Evolutionary conservation across 2,888 invertebrate species (phyloP), one percentile per base, ranked within the genome.

Genomic region (Clepsis dumicolana): DNA sequence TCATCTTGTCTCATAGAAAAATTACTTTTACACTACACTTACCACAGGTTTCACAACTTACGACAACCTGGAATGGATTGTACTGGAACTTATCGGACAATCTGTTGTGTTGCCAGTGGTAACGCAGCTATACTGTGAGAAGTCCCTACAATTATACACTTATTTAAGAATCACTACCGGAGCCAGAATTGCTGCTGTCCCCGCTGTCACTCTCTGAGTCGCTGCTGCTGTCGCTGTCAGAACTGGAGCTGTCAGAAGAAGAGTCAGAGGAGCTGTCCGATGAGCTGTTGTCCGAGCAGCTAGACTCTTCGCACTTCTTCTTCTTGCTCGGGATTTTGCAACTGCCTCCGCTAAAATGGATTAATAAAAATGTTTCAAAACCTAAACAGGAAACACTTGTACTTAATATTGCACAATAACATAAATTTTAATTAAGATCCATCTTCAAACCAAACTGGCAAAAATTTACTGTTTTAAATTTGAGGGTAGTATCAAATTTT

Each of bases 301-400:
- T 86, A 0, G 84, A 81, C 14, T 76, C 75, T 1, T 74, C 73
- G 41, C 86, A 85, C 77, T 88, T 91, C 83, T 91, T 91, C 81
- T 91, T 91, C 82, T 91, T 91, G 70, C 79, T 85, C 1, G 91
- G 87, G 66, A 90, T 78, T 77, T 89, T 88, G 83, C 90, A 90
- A 71, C 82, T 83, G 5, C 88, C 88, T 71, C 85, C 85, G 79
- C 91, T 91, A 76, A 75, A 12, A 54, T 16, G 70, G 69, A 68
- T 4, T 62, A 25, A 29, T 41, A n/a, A n/a, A 2, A 16, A 16
- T 41, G 16, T 41, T 5, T 4, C 16, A 41, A 41, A 41, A n/a
- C n/a, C 4, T n/a, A 8, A n/a, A 14, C 1, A 1, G 8, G 16
- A 16, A 44, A 16, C 2, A 16, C 2, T 12, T 12, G 35, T 10